These are phyloP conservation scores for Noctilio leporinus DNA, from an alignment of 2,113 vertebrate species.

Conservation along the genomic window DNA sequence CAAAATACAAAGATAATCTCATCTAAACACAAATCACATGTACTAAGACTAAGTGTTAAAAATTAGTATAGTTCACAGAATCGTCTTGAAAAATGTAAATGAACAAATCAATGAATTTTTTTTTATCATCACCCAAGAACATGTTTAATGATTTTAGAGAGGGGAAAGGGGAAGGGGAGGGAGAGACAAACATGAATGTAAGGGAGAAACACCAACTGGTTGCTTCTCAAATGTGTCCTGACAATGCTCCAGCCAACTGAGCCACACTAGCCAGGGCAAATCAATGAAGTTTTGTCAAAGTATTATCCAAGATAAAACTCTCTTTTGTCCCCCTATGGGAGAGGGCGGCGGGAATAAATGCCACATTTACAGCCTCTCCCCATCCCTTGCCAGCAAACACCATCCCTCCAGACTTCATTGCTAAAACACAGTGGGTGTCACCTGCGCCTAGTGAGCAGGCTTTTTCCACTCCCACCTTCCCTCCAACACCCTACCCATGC, in stretches of 20 bases:
- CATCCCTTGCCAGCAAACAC: neutral
- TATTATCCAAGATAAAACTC: conserved; percentile 5
- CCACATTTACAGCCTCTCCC: neutral
- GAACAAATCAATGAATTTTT: conserved; percentile 16
- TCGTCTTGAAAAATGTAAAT: neutral
- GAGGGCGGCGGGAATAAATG: neutral
- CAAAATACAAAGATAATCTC: neutral
- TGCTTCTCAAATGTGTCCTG: too few species aligned
- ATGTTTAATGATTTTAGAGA: too few species aligned
- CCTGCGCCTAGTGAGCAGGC: neutral
- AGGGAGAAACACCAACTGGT: too few species aligned
- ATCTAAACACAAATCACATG: neutral
- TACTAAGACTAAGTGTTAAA: neutral
- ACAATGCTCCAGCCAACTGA: too few species aligned
- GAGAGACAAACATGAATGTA: too few species aligned
- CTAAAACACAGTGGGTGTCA: neutral
- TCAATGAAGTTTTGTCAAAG: neutral
- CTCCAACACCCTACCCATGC: neutral
- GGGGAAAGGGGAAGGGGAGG: too few species aligned
- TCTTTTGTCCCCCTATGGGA: neutral
- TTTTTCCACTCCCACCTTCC: neutral
- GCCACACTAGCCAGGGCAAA: neutral
- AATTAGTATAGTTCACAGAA: neutral
- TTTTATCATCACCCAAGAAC: too few species aligned
- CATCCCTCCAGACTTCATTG: neutral